Percentiles rank a stretch among this genome's conserved stretches.
Evolutionary conservation across 1,140 invertebrate genomes (phyloP).

Genomic region (Musca vetustissima): DNA sequence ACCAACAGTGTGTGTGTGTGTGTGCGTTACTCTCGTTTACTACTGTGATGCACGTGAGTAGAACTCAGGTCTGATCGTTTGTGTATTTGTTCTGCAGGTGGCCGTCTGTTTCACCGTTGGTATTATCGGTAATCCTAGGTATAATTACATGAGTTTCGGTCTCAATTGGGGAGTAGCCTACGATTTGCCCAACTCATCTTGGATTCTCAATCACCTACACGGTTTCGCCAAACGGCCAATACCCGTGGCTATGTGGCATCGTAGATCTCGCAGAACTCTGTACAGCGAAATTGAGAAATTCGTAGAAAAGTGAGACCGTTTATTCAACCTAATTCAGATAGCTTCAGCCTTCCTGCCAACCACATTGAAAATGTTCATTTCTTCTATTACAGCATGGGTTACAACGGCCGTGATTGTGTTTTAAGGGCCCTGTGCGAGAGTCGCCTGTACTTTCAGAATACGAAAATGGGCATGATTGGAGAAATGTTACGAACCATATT

Average conservation of each 20-base stretch:
- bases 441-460: conserved; percentile 63
- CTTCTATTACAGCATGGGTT: conserved; percentile 44
- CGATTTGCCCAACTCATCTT: conserved; percentile 70
- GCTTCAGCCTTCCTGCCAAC: background rate
- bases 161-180: conserved; percentile 75
- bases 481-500: conserved; percentile 50
- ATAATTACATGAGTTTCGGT: conserved; percentile 47
- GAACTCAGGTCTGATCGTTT: background rate
- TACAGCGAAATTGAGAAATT: conserved; percentile 62
- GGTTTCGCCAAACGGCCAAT: conserved; percentile 50
- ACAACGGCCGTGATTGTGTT: conserved; percentile 68
- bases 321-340: background rate
- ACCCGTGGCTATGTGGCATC: conserved; percentile 59
- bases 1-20: no score
- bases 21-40: no score
- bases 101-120: conserved; percentile 52
- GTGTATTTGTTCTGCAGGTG: conserved; percentile 34
- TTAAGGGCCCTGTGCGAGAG: conserved; percentile 74
- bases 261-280: conserved; percentile 60
- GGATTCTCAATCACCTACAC: conserved; percentile 59
- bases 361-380: background rate
- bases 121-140: conserved; percentile 50
- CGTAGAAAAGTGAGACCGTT: conserved; percentile 59
- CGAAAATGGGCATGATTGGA: conserved; percentile 57
- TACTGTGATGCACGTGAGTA: background rate